Evolutionary conservation across 2,888 invertebrate genomes (phyloP), one percentile per base, ranked within the genome.

Genomic region (Macaria liturata): DNA sequence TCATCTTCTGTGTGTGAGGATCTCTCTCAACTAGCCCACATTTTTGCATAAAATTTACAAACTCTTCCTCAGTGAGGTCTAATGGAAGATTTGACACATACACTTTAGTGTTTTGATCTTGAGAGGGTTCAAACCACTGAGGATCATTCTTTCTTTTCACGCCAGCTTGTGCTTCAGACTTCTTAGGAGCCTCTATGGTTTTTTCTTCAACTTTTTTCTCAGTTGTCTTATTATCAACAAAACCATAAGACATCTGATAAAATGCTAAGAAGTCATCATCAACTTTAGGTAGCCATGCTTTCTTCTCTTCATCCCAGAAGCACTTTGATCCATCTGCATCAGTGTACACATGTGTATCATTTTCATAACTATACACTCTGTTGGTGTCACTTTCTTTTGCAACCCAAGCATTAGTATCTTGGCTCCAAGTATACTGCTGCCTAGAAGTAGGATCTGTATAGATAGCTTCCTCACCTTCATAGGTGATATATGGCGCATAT

Each of bases 201-300:
- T 84, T 86, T 57, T 81, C 79, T 43, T 74, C 74, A 52, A 80
- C 76, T 31, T 68, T 70, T 62, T 79, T 76, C 37, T 87, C 77
- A 55, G 78, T 76, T 9, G 78, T 49, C 53, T 88, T 92, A 68
- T 94, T 94, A 72, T 96, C 95, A 47, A 94, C 92, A 81, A 97
- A 97, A 4, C 97, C 97, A 87, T 99, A 99, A 75, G 94, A 97
- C 95, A 99, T 96, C 88, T 99, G 98, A 91, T 99, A 99, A 57
- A 94, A 94, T 0, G 99, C 99, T 91, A 99, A 94, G 78, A 99
- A 99, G 72, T 99, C 98, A 74, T 98, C 98, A 90, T 98, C 98
- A 62, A 99, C 94, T 93, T 97, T 98, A 0, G 99, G 99, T 87
- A 99, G 96, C 98, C 99, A 99, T 4, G 98, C 98, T 75, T 94